Conservation (phyloP, 2,888 invertebrate species). For the Tetheella fluctuosa region DNA sequence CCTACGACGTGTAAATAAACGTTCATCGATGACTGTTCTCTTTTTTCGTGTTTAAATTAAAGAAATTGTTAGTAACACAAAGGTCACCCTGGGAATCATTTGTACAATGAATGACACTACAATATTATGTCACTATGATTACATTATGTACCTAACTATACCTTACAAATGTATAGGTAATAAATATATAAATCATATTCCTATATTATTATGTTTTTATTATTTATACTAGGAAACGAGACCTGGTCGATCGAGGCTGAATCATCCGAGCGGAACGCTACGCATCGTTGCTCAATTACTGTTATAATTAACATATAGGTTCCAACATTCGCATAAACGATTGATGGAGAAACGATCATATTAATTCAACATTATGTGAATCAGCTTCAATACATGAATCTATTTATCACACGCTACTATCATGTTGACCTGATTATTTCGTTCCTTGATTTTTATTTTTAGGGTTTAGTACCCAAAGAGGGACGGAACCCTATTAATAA, state of each 20-base stretch:
- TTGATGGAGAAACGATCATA: neutral
- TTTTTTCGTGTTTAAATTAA: too few species aligned
- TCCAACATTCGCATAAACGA: neutral
- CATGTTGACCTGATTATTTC: neutral
- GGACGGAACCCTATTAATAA: too few species aligned
- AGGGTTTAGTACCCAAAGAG: too few species aligned
- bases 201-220: conserved; percentile 32
- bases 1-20: too few species aligned
- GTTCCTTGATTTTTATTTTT: too few species aligned
- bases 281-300: conserved; percentile 41
- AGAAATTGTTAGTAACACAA: too few species aligned
- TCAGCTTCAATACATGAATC: neutral
- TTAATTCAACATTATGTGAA: neutral
- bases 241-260: conserved; percentile 51
- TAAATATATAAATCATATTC: conserved; percentile 23
- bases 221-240: conserved; percentile 47
- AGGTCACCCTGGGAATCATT: neutral
- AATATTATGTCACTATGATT: neutral
- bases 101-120: neutral
- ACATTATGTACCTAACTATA: neutral
- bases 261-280: conserved; percentile 56
- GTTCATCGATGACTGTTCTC: too few species aligned
- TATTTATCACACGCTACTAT: neutral
- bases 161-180: neutral
- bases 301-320: conserved; percentile 9